Base-by-base conservation (phyloP, 2,888 invertebrate genomes). In the Cosmia pyralina region DNA sequence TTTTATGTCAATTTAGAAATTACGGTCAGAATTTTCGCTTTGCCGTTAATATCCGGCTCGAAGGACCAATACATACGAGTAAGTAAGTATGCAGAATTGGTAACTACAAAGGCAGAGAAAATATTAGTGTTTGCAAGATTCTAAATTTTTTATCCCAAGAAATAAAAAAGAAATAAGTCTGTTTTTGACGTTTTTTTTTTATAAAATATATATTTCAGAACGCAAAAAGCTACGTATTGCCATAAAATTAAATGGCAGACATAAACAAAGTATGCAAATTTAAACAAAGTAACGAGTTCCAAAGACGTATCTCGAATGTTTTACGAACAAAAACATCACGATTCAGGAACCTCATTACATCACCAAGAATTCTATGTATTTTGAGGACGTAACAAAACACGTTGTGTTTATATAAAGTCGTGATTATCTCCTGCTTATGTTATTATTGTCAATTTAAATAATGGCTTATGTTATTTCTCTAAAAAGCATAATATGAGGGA, bases 281-380 rank as follows among this genome's bases (percentile, higher is more conserved):
- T 69, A 68, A 66, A 72, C 63, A 62, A 73, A 74, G 64, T 66
- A 79, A 69, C 75, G 71, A 72, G 69, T 67, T 79, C 4, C 44
- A 48, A 72, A 79, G 79, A 75, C 62, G 53, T 73, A 67, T 79
- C 63, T 73, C 34, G 19, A 73, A 66, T 63, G 64, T 75, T 76
- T 70, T 66, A 58, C 70, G 69, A 79, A 84, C 72, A 73, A 75
- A 82, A 84, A 75, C 85, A 82, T 74, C 22, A 75, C 19, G 64
- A 67, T 68, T 73, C 72, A 44, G 68, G 50, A 63, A 69, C 59
- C 72, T 67, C 69, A 78, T 78, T 82, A 77, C 55, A 63, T 58
- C 28, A 62, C 50, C 2, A 62, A 52, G 41, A 77, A 60, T 71
- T 77, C n/a, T 65, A 48, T 80, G 70, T 69, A 15, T 67, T 79